These are phyloP conservation scores for Oryctolagus cuniculus DNA, from an alignment of 2,113 vertebrate genomes.

Conservation along the genomic window DNA sequence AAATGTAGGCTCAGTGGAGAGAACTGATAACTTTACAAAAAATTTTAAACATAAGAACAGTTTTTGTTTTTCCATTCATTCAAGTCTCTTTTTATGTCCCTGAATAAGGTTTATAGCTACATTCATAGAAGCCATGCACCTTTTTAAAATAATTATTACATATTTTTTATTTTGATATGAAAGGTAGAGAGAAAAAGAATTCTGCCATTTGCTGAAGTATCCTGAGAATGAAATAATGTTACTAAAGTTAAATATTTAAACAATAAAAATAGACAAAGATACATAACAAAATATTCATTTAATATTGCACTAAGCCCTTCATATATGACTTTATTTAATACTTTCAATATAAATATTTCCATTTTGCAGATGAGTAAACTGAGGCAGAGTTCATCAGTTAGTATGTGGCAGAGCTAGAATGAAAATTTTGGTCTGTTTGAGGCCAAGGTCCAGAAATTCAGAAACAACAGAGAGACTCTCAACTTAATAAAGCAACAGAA, in stretches of 20 bases:
- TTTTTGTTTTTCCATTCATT: no score
- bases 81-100: no score
- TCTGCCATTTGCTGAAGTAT: neutral
- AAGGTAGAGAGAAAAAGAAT: no score
- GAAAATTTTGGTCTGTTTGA: conserved; percentile 11
- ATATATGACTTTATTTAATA: neutral
- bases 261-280: neutral
- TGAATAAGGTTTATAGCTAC: no score
- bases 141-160: no score
- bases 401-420: neutral
- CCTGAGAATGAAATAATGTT: conserved; percentile 27
- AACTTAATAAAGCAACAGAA: neutral
- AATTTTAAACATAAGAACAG: no score
- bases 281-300: neutral
- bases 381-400: neutral
- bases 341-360: conserved; percentile 7
- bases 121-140: no score
- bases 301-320: neutral
- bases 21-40: no score
- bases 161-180: no score
- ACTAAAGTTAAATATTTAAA: conserved; percentile 31
- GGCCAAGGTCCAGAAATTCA: neutral
- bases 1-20: no score
- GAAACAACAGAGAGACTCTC: neutral
- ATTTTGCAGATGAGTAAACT: conserved; percentile 44